A percentile compares a stretch with the other conserved stretches of the same genome.
Conservation (phyloP, 2,888 invertebrate genomes). For the Harpagoxenus sublaevis region DNA sequence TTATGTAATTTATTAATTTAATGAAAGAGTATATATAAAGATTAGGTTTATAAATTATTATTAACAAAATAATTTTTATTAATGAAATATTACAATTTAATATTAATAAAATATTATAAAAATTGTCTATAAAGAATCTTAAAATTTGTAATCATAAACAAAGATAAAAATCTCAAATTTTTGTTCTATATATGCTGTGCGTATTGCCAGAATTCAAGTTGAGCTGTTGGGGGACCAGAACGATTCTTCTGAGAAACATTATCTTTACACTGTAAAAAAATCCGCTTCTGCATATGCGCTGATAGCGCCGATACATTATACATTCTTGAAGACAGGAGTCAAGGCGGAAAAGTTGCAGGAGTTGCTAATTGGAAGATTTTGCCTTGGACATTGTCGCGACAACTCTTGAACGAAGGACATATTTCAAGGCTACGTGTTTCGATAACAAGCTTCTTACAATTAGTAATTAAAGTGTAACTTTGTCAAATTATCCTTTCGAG, state of each 20-base stretch:
- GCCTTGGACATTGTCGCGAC: slow-evolving; percentile 13
- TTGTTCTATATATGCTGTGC: neutral
- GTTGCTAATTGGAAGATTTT: slow-evolving; percentile 17
- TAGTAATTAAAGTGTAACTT: slow-evolving; percentile 20
- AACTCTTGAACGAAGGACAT: slow-evolving; percentile 11
- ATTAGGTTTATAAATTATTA: neutral
- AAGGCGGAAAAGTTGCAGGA: slow-evolving; percentile 12
- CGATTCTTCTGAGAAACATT: neutral
- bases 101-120: neutral
- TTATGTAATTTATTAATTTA: neutral
- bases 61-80: neutral
- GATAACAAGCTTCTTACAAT: neutral
- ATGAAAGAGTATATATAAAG: neutral
- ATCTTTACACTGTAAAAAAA: neutral
- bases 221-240: neutral
- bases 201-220: neutral
- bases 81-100: too few relatives aligned
- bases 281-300: neutral
- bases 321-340: neutral
- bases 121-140: neutral
- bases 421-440: slow-evolving; percentile 19
- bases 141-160: neutral
- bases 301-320: neutral
- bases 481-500: slow-evolving; percentile 14
- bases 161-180: neutral